A percentile compares a stretch with the other conserved stretches of the same genome.
Evolutionary conservation across 2,797 vertebrate species (phyloP).

Genomic region (Poecile montanus): DNA sequence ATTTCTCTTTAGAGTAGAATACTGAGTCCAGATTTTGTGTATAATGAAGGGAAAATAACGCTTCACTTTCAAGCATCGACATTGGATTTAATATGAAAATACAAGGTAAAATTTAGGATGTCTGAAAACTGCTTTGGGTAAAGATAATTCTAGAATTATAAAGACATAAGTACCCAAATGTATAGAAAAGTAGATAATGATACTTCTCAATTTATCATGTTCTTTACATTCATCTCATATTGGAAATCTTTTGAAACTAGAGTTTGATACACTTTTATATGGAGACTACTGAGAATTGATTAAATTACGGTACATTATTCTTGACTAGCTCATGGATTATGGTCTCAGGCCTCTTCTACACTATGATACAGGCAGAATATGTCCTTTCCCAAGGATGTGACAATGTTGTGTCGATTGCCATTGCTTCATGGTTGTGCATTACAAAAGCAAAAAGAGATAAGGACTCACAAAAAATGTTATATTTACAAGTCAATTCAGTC

Average conservation of each 20-base stretch:
- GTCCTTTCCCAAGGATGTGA: background rate
- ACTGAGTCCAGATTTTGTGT: background rate
- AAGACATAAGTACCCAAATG: background rate
- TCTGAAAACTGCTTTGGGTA: background rate
- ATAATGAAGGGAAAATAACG: background rate
- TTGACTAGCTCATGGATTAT: background rate
- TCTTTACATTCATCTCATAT: background rate
- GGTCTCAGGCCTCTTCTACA: background rate
- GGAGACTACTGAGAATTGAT: background rate
- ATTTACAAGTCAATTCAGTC: background rate
- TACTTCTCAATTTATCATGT: background rate
- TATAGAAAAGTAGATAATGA: background rate
- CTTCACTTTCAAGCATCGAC: background rate
- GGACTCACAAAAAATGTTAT: rapidly evolving
- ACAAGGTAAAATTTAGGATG: background rate
- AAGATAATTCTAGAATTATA: background rate
- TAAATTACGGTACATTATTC: background rate
- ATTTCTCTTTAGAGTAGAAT: background rate
- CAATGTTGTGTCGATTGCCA: background rate
- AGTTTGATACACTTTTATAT: rapidly evolving
- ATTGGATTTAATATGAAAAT: background rate
- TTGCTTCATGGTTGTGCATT: background rate
- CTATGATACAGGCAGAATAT: background rate
- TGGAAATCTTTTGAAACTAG: background rate
- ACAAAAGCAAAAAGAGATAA: background rate